phyloP scores from a whole-genome alignment of 2,113 vertebrate species.

The Triplophysa rosa region DNA sequence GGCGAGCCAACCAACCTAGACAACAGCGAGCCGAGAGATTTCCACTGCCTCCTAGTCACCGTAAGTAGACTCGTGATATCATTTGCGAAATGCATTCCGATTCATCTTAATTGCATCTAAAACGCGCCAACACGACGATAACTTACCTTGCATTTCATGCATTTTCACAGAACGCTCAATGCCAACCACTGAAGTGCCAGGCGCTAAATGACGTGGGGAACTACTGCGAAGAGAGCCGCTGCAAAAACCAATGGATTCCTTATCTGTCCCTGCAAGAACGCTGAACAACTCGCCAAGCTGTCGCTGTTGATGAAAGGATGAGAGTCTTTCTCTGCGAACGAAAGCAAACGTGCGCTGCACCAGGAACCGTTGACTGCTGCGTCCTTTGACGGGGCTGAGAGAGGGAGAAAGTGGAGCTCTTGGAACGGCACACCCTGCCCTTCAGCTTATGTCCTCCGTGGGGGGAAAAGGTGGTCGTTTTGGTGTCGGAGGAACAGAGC shows the following conservation, averaged over 20 bases:
- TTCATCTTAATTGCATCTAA: too few relatives aligned
- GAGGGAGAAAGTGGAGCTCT: slow-evolving; percentile 36
- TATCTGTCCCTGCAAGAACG: slow-evolving; percentile 82
- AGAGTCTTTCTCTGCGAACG: slow-evolving; percentile 46
- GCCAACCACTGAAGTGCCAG: slow-evolving; percentile 80
- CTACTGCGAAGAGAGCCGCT: slow-evolving; percentile 87
- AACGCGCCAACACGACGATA: neutral
- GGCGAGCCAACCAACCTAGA: slow-evolving; percentile 63
- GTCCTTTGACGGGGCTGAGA: slow-evolving; percentile 28
- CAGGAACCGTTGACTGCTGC: slow-evolving; percentile 34
- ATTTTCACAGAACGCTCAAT: slow-evolving; percentile 77
- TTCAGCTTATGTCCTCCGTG: slow-evolving; percentile 42
- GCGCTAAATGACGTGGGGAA: slow-evolving; percentile 81
- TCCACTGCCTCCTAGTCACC: slow-evolving; percentile 92
- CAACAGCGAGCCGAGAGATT: slow-evolving; percentile 80
- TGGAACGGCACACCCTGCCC: slow-evolving; percentile 25
- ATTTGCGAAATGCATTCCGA: neutral
- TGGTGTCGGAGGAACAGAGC: slow-evolving; percentile 35
- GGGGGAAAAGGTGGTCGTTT: slow-evolving; percentile 18
- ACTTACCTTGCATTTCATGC: neutral
- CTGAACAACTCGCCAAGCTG: slow-evolving; percentile 63
- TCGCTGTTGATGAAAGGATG: slow-evolving; percentile 25
- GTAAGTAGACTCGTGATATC: slow-evolving; percentile 66
- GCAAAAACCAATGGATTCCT: slow-evolving; percentile 89
- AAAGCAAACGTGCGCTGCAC: slow-evolving; percentile 44